Percentiles rank a stretch among this genome's conserved stretches.
Conservation (phyloP, 1,140 invertebrate genomes). For the Capitella teleta region DNA sequence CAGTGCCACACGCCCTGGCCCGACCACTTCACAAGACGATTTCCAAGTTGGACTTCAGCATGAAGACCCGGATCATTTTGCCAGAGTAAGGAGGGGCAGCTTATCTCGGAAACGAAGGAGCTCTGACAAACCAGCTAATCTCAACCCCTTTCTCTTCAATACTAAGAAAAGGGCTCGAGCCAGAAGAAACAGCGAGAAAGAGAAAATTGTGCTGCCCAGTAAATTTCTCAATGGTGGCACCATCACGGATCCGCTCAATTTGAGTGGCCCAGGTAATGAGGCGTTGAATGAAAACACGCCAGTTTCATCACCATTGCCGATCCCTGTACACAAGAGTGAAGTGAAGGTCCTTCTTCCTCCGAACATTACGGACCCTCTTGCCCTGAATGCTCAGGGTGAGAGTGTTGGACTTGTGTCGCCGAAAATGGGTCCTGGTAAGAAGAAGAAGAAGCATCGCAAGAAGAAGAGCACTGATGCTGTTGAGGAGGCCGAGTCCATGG, state of each 20-base stretch:
- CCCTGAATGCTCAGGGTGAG: conserved; percentile 62
- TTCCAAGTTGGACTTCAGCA: too few relatives aligned
- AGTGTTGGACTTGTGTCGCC: conserved; percentile 45
- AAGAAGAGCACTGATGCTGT: conserved; percentile 23
- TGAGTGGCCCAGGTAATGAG: conserved; percentile 77
- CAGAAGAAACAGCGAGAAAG: conserved; percentile 8
- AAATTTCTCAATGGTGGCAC: conserved; percentile 91
- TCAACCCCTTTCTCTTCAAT: neutral
- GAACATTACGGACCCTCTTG: conserved; percentile 81
- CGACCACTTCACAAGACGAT: too few relatives aligned
- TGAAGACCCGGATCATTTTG: too few relatives aligned
- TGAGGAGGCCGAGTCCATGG: neutral
- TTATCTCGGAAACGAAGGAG: too few relatives aligned
- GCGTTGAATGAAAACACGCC: conserved; percentile 74
- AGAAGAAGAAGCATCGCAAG: conserved; percentile 47
- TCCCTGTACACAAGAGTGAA: conserved; percentile 66
- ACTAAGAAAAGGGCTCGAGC: conserved; percentile 1
- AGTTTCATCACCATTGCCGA: conserved; percentile 75
- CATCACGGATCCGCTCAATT: conserved; percentile 85
- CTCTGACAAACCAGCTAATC: neutral
- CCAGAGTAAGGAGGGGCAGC: neutral
- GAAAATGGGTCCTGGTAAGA: conserved; percentile 43
- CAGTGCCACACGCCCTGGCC: too few relatives aligned
- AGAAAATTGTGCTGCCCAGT: conserved; percentile 60
- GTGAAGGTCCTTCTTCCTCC: conserved; percentile 84